Base-by-base conservation (phyloP, 2,888 invertebrate species). In the Atrina japonica region DNA sequence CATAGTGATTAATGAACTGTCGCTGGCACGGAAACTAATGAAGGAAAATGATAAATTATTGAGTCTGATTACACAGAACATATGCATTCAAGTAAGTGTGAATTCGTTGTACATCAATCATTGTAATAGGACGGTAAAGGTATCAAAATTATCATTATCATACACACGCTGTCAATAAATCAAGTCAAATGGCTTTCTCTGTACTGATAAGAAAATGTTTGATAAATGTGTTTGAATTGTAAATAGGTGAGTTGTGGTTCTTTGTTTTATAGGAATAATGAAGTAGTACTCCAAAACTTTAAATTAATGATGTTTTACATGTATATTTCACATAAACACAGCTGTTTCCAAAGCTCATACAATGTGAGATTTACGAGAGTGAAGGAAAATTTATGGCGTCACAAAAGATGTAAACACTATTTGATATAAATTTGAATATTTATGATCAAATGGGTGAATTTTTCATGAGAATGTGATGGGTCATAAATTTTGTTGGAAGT, bases 41-140 rank as follows among this genome's bases (percentile, higher is more conserved):
- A 72, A 72, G 71, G 66, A 47, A 72, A 72, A 72, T 72, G 71
- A 72, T 72, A 72, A 72, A 72, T 72, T 72, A 72, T 72, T 66
- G 71, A 72, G 63, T 58, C 60, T 72, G 71, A 72, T 72, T 72
- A 72, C 66, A 72, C 66, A 60, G 55, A 72, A 72, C 71, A 72
- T 72, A 72, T 72, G 71, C 71, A 66, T 60, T 67, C 71, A 67
- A 61, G 67, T 59, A 66, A 67, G 71, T 72, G 71, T 67, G 71
- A 63, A 72, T 66, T 66, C 67, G 60, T 66, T 58, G 35, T 43
- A 55, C 71, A 72, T 72, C 71, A 72, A 72, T 72, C 71, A 72
- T 52, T 41, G 52, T 72, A 72, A 72, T 72, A 63, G 69, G 55
- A 53, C 56, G 56, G 49, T 35, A 53, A 69, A 69, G 63, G 69